A percentile compares a stretch with the other conserved stretches of the same genome.
These are phyloP conservation scores for Planiliza haematocheilus DNA, from an alignment of 2,113 vertebrate genomes.

Conservation along the genomic window DNA sequence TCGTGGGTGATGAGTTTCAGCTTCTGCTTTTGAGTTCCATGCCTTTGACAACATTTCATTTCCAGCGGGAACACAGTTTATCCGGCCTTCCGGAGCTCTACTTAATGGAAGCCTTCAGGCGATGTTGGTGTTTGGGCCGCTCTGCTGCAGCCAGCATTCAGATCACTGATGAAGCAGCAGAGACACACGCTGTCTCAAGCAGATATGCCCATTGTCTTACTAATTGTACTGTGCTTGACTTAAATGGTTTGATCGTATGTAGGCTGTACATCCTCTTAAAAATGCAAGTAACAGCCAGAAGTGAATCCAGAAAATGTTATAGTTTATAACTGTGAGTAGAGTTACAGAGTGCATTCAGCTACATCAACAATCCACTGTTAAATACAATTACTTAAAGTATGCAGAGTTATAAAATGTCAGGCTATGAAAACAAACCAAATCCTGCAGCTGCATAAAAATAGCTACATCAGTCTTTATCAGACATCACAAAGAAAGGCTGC, in stretches of 20 bases:
- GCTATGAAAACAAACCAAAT: slow-evolving; percentile 41
- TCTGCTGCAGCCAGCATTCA: slow-evolving; percentile 24
- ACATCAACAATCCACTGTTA: slow-evolving; percentile 35
- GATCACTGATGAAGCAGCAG: slow-evolving; percentile 40
- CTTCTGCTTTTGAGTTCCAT: slow-evolving; percentile 66
- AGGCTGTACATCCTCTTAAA: neutral
- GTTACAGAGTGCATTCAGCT: slow-evolving; percentile 42
- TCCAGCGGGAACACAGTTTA: slow-evolving; percentile 62
- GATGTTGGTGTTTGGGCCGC: neutral
- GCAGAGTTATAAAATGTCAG: slow-evolving; percentile 29
- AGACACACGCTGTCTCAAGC: slow-evolving; percentile 11
- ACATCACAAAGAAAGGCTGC: slow-evolving; percentile 19
- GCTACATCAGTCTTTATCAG: slow-evolving; percentile 31
- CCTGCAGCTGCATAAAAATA: slow-evolving; percentile 44
- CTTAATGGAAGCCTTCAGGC: slow-evolving; percentile 56
- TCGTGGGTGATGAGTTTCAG: neutral
- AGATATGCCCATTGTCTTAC: neutral
- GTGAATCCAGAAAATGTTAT: slow-evolving; percentile 39
- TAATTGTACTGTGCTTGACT: neutral
- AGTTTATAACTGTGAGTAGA: slow-evolving; percentile 29
- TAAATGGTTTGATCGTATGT: too few species aligned
- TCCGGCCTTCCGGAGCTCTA: slow-evolving; percentile 48
- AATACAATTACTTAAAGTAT: slow-evolving; percentile 35
- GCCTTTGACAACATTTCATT: slow-evolving; percentile 64
- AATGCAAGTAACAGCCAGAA: neutral